Evolutionary conservation across 1,140 invertebrate species (phyloP).

Genomic region (Lordiphosa stackelbergi): DNA sequence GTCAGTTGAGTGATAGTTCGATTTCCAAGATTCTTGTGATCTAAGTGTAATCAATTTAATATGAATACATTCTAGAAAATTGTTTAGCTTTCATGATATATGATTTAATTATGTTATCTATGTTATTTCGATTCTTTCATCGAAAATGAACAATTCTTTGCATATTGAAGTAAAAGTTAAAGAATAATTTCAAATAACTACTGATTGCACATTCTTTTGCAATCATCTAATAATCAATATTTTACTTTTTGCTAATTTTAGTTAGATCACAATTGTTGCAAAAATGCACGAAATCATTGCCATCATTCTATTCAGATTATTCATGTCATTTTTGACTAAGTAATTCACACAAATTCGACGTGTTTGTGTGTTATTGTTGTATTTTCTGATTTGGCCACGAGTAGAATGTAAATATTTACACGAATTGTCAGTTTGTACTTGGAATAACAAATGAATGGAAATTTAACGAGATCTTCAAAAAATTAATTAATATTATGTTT

Average conservation of each 20-base stretch:
- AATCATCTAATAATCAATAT: no score
- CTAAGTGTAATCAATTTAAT: no score
- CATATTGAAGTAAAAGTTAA: no score
- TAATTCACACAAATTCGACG: constrained; percentile 49
- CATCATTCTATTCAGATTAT: constrained; percentile 37
- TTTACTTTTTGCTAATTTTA: not conserved
- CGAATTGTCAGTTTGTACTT: constrained; percentile 22
- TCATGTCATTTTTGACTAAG: constrained; percentile 48
- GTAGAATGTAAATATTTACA: constrained; percentile 48
- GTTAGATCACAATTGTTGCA: not conserved
- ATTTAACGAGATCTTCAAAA: constrained; percentile 40
- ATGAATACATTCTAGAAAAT: no score
- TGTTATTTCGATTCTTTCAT: no score
- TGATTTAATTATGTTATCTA: no score
- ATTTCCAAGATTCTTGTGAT: no score
- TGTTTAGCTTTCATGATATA: no score
- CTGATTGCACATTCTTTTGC: no score
- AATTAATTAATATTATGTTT: constrained; percentile 15
- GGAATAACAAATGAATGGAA: constrained; percentile 26
- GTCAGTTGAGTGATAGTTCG: no score
- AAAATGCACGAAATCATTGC: constrained; percentile 16
- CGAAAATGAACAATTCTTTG: no score
- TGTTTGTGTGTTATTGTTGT: constrained; percentile 27
- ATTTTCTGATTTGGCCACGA: constrained; percentile 26
- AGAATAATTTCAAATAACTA: no score